Conservation (phyloP, 1,140 invertebrate species). For the Plodia interpunctella region DNA sequence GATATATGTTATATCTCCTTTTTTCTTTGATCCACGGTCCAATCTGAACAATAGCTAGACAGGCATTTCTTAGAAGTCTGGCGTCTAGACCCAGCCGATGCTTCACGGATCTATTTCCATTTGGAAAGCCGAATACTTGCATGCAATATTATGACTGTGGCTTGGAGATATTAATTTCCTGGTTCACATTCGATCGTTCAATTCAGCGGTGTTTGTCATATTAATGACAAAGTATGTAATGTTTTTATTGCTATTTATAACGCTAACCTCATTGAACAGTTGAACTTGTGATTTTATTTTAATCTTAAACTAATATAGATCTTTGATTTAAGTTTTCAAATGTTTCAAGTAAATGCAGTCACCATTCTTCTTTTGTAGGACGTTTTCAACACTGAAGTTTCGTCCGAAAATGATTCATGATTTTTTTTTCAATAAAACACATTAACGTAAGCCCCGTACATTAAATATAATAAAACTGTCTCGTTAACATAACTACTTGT, state of each 20-base stretch:
- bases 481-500: slow-evolving; percentile 1
- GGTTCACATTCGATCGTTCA: background rate
- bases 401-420: background rate
- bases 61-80: background rate
- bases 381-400: too few species aligned
- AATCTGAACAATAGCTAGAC: background rate
- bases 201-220: background rate
- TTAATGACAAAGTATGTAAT: too few species aligned
- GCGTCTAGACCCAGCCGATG: background rate
- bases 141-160: background rate
- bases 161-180: background rate
- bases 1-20: too few species aligned
- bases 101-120: background rate
- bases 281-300: too few species aligned
- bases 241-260: too few species aligned
- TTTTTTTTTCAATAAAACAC: background rate
- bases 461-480: background rate
- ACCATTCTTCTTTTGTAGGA: too few species aligned
- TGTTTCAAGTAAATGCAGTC: too few species aligned
- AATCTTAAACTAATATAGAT: too few species aligned
- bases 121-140: slow-evolving; percentile 4
- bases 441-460: background rate
- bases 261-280: too few species aligned
- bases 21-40: background rate
- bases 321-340: too few species aligned